These are phyloP conservation scores for Rhaphigaster nebulosa DNA, from an alignment of 2,888 invertebrate species.

Conservation along the genomic window DNA sequence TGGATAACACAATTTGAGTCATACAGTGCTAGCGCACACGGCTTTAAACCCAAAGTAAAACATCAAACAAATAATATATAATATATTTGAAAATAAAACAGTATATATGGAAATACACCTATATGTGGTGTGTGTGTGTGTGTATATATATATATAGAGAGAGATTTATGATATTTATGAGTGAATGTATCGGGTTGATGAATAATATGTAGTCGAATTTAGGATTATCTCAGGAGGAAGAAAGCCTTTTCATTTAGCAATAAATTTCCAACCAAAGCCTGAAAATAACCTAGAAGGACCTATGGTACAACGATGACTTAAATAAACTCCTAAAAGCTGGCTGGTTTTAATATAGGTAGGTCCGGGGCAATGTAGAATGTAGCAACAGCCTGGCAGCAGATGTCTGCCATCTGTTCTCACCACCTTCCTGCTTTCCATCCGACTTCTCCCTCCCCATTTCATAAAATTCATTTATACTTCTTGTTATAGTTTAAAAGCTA, in stretches of 20 bases:
- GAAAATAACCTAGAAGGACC: neutral
- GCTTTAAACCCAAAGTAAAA: too few relatives aligned
- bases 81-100: too few relatives aligned
- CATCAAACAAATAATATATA: too few relatives aligned
- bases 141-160: too few relatives aligned
- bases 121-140: too few relatives aligned
- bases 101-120: too few relatives aligned
- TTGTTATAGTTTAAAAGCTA: neutral
- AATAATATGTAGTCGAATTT: neutral
- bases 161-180: too few relatives aligned
- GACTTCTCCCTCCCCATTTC: neutral
- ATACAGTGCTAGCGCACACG: too few relatives aligned
- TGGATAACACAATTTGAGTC: too few relatives aligned
- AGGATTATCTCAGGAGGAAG: neutral
- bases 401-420: slow-evolving; percentile 45
- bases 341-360: slow-evolving; percentile 19
- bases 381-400: slow-evolving; percentile 35
- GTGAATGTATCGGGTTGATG: too few relatives aligned
- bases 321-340: neutral
- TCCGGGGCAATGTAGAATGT: neutral
- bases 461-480: neutral
- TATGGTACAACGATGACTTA: neutral
- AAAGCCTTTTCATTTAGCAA: neutral
- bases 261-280: neutral
- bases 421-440: neutral